A percentile compares a stretch with the other conserved stretches of the same genome.
These are phyloP conservation scores for Campodea augens DNA, from an alignment of 1,140 invertebrate species.

Conservation along the genomic window DNA sequence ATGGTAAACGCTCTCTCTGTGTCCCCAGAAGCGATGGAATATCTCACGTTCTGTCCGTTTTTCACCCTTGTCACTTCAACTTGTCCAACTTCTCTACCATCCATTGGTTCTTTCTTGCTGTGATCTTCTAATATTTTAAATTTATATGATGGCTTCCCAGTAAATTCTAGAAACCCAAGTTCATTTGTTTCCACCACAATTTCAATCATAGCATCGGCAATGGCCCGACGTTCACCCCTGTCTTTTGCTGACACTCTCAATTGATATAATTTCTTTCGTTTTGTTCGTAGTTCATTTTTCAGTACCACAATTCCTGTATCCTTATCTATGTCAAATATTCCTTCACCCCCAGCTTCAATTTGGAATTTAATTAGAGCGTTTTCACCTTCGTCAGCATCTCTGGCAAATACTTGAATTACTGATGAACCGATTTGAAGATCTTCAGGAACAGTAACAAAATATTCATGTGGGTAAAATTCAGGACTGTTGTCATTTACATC, in stretches of 20 bases:
- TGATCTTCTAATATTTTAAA: slow-evolving; percentile 62
- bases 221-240: slow-evolving; percentile 44
- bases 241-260: slow-evolving; percentile 58
- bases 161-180: slow-evolving; percentile 39
- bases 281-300: slow-evolving; percentile 36
- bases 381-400: slow-evolving; percentile 60
- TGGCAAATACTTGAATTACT: slow-evolving; percentile 50
- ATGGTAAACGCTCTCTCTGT: slow-evolving; percentile 55
- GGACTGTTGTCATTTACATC: slow-evolving; percentile 85
- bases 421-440: slow-evolving; percentile 39
- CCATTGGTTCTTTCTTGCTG: slow-evolving; percentile 28
- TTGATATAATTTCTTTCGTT: slow-evolving; percentile 43
- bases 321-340: slow-evolving; percentile 54
- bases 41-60: slow-evolving; percentile 34
- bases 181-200: slow-evolving; percentile 49
- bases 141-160: slow-evolving; percentile 42
- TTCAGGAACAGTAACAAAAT: slow-evolving; percentile 49
- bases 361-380: slow-evolving; percentile 59
- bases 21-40: slow-evolving; percentile 69
- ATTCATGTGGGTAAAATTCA: slow-evolving; percentile 65
- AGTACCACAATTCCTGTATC: slow-evolving; percentile 49
- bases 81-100: slow-evolving; percentile 49
- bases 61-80: slow-evolving; percentile 36
- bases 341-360: slow-evolving; percentile 54
- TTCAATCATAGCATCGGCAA: slow-evolving; percentile 58